phyloP scores from a whole-genome alignment of 2,888 invertebrate genomes.

The Sinodicranocentrus sp. region DNA sequence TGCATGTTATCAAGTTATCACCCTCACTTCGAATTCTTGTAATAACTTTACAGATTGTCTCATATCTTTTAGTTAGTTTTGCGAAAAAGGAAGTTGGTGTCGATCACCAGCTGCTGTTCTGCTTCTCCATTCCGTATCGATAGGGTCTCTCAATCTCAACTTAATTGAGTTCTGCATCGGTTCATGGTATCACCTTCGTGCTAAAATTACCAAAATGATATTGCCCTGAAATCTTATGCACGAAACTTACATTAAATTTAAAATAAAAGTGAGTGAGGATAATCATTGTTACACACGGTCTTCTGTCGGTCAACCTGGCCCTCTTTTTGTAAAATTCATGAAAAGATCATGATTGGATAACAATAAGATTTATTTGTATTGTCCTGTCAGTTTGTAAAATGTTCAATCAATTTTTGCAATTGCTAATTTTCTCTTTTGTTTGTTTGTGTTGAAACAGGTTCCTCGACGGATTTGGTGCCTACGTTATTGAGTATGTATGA shows the following conservation, averaged over 20 bases:
- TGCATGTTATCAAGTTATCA: neutral
- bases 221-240: too few relatives aligned
- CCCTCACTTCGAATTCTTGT: neutral
- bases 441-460: conserved; percentile 84
- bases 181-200: too few relatives aligned
- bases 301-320: too few relatives aligned
- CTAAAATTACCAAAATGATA: too few relatives aligned
- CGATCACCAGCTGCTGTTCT: too few relatives aligned
- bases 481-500: conserved; percentile 93
- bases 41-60: too few relatives aligned
- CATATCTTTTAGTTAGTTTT: too few relatives aligned
- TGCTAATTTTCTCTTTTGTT: conserved; percentile 67
- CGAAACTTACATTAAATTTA: too few relatives aligned
- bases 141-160: too few relatives aligned
- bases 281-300: conserved; percentile 18
- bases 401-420: conserved; percentile 25
- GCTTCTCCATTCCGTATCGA: too few relatives aligned
- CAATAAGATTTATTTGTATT: conserved; percentile 23
- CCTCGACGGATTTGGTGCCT: conserved; percentile 89
- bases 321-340: conserved; percentile 14
- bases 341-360: conserved; percentile 66
- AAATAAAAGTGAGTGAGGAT: too few relatives aligned
- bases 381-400: conserved; percentile 39
- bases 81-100: conserved; percentile 17
- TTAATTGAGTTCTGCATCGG: too few relatives aligned